Evolutionary conservation across 2,113 vertebrate species (phyloP), one percentile per base, ranked within the genome.

Genomic region (Numenius arquata): DNA sequence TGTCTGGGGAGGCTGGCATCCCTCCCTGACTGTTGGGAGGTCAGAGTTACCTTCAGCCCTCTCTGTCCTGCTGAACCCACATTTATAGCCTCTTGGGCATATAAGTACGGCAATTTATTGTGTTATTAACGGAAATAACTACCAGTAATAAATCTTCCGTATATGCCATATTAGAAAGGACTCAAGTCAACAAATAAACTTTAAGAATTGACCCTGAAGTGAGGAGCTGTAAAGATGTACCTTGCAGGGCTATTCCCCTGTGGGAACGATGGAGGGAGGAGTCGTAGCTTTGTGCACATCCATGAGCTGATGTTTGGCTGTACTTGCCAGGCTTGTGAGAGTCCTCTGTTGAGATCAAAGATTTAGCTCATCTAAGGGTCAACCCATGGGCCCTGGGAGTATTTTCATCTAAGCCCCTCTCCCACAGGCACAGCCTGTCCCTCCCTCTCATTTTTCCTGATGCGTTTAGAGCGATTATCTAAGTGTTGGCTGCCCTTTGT

Each of bases 281-380:
- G 47, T 12, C 30, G 4, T 9, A 75, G 59, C 27, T 81, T 67
- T 85, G 40, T 80, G 65, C 36, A 40, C 1, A 11, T 38, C 58
- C 4, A 0, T 0, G 36, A 68, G 43, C 20, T 80, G 79, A 52
- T 61, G 43, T 48, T 95, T 70, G 65, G 59, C 59, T 78, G 10
- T 41, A 9, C 29, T 95, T 92, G 76, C 66, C 89, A 77, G 66
- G 38, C 38, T 81, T 87, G 23, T 66, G 58, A 72, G 86, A 90
- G 23, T 67, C 48, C 63, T 85, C 85, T 84, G n/a, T 38, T 38
- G 52, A 81, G 80, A 95, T 95, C 80, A 97, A 97, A 96, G 85
- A 84, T 79, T 53, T 63, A 53, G 56, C 85, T 87, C 91, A 63
- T 78, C 36, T 40, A 59, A 77, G 77, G 85, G 96, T 96, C 94